A percentile compares a stretch with the other conserved stretches of the same genome.
Conservation (phyloP, 1,140 invertebrate species). For the Polypedilum pembai region DNA sequence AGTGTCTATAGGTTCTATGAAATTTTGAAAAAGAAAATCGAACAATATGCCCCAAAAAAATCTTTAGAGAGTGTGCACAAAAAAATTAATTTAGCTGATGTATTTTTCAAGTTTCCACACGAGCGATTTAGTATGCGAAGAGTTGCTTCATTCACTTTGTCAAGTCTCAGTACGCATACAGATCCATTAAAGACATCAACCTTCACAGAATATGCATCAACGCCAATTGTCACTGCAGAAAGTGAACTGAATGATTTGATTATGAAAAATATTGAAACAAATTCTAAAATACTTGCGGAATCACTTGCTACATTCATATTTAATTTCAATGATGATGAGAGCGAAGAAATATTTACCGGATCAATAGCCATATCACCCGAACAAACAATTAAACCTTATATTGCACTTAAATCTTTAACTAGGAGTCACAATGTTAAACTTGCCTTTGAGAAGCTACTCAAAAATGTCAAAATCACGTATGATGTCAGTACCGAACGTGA, state of each 20-base stretch:
- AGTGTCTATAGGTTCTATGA: constrained; percentile 59
- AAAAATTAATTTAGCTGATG: constrained; percentile 96
- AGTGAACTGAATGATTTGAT: constrained; percentile 32
- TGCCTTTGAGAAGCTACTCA: constrained; percentile 66
- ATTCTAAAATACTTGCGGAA: constrained; percentile 73
- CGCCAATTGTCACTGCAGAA: constrained; percentile 49
- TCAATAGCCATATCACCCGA: constrained; percentile 29
- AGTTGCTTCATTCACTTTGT: constrained; percentile 85
- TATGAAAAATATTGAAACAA: constrained; percentile 40
- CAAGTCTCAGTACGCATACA: constrained; percentile 61
- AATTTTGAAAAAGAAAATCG: constrained; percentile 49
- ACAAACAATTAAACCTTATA: constrained; percentile 35
- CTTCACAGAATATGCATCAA: constrained; percentile 51
- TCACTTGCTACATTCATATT: constrained; percentile 79
- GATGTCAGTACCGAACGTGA: constrained; percentile 72
- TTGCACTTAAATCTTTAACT: constrained; percentile 38
- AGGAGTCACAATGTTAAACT: constrained; percentile 50
- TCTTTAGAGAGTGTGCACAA: constrained; percentile 81
- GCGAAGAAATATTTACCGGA: constrained; percentile 36
- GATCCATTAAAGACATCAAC: constrained; percentile 54
- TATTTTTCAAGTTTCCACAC: constrained; percentile 92
- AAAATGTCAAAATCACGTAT: constrained; percentile 61
- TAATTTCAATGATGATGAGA: constrained; percentile 50
- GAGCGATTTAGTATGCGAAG: constrained; percentile 89
- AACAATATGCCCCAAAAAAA: constrained; percentile 49